Conservation (phyloP, 2,888 invertebrate genomes). For the Arrhopalites spinosus region DNA sequence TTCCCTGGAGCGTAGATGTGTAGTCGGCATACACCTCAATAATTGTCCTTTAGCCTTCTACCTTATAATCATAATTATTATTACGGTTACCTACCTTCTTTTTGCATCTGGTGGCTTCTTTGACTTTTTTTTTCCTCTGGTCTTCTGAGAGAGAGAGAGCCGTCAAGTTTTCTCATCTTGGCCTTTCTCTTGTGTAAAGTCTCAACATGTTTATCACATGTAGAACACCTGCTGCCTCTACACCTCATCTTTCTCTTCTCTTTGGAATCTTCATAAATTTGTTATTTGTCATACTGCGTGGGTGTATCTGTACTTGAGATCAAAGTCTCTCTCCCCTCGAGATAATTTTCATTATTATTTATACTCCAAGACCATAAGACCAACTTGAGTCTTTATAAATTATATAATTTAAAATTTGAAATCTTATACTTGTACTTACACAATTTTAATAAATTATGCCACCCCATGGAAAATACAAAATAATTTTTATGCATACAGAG, state of each 20-base stretch:
- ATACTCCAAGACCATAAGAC: not conserved
- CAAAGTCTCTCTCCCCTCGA: not conserved
- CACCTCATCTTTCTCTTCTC: not conserved
- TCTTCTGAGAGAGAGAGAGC: not conserved
- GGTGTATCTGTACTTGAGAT: not conserved
- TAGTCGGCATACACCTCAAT: constrained; percentile 21
- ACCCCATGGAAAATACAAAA: too few relatives aligned
- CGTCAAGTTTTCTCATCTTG: too few relatives aligned
- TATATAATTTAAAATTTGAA: too few relatives aligned
- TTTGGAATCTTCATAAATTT: not conserved
- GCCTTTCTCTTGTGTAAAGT: too few relatives aligned
- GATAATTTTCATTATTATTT: not conserved
- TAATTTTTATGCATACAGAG: too few relatives aligned
- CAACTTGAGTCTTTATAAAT: too few relatives aligned
- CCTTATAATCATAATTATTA: constrained; percentile 8
- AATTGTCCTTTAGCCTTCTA: constrained; percentile 1
- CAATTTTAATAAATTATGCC: too few relatives aligned
- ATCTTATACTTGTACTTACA: too few relatives aligned
- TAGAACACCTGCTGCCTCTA: not conserved
- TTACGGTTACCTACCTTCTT: constrained; percentile 16
- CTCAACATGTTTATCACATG: too few relatives aligned
- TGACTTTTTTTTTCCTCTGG: not conserved
- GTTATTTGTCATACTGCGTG: not conserved
- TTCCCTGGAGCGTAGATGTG: constrained; percentile 43
- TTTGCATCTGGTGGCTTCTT: constrained; percentile 6